Percentiles rank a stretch among this genome's conserved stretches.
phyloP scores from a whole-genome alignment of 2,888 invertebrate species.

The Drosophila multiciliata region DNA sequence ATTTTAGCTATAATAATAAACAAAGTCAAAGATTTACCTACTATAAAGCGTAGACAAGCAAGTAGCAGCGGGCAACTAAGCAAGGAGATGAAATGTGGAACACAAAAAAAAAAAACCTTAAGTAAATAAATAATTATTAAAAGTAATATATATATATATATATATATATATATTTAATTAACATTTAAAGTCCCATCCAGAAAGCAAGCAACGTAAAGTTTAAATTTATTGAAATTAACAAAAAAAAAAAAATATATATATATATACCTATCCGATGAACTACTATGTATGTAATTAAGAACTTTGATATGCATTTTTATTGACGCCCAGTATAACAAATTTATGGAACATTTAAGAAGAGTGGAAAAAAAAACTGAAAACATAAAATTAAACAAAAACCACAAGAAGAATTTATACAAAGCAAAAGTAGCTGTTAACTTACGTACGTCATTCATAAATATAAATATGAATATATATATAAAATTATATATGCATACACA shows the following conservation, averaged over 20 bases:
- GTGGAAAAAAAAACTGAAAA: constrained; percentile 36
- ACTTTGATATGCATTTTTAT: constrained; percentile 79
- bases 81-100: constrained; percentile 12
- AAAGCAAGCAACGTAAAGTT: constrained; percentile 35
- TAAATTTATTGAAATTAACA: constrained; percentile 37
- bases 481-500: neutral
- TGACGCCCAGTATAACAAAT: constrained; percentile 57
- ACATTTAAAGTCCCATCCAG: constrained; percentile 53
- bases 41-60: constrained; percentile 44
- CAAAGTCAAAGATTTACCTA: constrained; percentile 71
- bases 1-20: constrained; percentile 71
- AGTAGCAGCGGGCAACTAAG: constrained; percentile 51
- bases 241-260: constrained; percentile 9
- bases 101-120: constrained; percentile 2
- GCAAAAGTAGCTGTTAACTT: constrained; percentile 69
- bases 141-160: constrained; percentile 5
- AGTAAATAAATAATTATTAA: constrained; percentile 9
- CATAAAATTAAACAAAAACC: constrained; percentile 31
- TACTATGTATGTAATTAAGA: constrained; percentile 60
- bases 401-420: constrained; percentile 75
- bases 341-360: constrained; percentile 42
- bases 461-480: constrained; percentile 27
- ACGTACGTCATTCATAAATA: constrained; percentile 46
- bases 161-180: constrained; percentile 40
- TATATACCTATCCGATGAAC: constrained; percentile 50